A percentile compares a stretch with the other conserved stretches of the same genome.
Evolutionary conservation across 2,888 invertebrate genomes (phyloP).

Genomic region (Gryllus longicercus): DNA sequence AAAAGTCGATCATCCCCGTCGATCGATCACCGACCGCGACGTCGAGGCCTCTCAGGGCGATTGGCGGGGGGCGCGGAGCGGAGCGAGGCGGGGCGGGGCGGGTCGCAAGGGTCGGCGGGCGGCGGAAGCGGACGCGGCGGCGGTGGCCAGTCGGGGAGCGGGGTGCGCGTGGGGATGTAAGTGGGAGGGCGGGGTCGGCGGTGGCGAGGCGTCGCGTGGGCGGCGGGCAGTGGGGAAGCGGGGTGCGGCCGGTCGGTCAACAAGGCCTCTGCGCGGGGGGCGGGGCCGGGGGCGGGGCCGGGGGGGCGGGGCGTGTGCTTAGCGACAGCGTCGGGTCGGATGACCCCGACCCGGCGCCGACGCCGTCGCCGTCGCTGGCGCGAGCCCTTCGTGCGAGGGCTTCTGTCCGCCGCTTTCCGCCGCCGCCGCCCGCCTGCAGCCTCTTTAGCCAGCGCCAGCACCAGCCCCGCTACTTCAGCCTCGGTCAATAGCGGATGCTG

Average conservation of each 20-base stretch:
- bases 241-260: background rate
- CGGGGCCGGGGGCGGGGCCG: background rate
- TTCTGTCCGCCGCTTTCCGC: no score
- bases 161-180: background rate
- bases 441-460: no score
- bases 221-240: background rate
- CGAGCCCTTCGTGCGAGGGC: background rate
- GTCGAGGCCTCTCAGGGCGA: background rate
- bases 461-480: no score
- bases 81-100: background rate
- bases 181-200: background rate
- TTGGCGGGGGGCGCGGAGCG: background rate
- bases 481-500: no score
- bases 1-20: background rate
- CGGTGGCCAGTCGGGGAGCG: background rate
- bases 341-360: background rate
- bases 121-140: background rate
- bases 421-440: no score
- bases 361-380: background rate
- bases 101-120: background rate
- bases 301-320: background rate
- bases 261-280: background rate
- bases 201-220: background rate
- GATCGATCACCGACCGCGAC: background rate
- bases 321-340: conserved; percentile 4